Base-by-base conservation (phyloP, 2,797 vertebrate species). In the Denticeps clupeoides region DNA sequence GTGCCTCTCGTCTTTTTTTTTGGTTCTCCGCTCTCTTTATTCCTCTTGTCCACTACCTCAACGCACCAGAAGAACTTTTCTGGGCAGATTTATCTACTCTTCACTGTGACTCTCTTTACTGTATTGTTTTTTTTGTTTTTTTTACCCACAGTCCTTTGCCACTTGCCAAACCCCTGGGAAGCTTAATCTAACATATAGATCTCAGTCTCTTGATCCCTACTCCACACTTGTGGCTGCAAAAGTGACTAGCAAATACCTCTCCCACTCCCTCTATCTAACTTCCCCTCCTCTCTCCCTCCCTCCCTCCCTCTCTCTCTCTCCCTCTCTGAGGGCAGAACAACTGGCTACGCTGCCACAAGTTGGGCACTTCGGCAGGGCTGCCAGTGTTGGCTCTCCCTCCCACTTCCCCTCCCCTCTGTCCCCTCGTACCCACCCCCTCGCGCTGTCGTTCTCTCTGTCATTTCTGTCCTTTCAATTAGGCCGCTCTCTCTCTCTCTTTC, bases 291-390 rank as follows among this genome's bases (percentile, higher is more conserved):
- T n/a, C n/a, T n/a, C n/a, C n/a, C n/a, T n/a, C n/a, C n/a, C n/a
- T 4, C 2, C 11, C 27, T 2, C 12, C 19, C 15, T 29, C 21
- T 29, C 18, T 31, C 16, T 7, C 7, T 8, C n/a, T 27, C 7
- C 16, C 64, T 50, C 60, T 74, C 71, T 72, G 75, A 72, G 68
- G 71, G 60, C 62, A 61, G 70, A 70, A 76, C 69, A 77, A 71
- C 33, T 74, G 75, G 81, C 74, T 79, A 70, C 74, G 67, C 68
- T 75, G 60, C 63, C n/a, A n/a, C n/a, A n/a, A 68, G 67, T 81
- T 78, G 75, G 73, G 72, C 74, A 78, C 68, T 77, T 72, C 67
- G 71, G 74, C 73, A 75, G 73, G 71, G 67, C 80, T 82, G 77
- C 72, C 78, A 78, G 73, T 71, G 78, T 72, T 70, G 63, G 58